Conservation (phyloP, 2,113 vertebrate genomes). For the Spea bombifrons region DNA sequence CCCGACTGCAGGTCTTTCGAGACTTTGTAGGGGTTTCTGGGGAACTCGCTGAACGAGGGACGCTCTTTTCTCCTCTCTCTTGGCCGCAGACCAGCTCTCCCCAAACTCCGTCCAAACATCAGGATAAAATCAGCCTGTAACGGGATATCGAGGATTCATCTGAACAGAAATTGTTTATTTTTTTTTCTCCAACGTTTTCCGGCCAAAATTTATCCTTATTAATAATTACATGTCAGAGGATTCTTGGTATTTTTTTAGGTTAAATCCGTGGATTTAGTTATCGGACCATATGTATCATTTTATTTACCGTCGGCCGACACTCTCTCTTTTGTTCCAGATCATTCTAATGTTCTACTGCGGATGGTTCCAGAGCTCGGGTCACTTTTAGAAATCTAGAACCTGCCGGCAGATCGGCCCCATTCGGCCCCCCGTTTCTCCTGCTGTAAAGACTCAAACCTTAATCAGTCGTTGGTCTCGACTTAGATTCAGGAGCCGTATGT, state of each 20-base stretch:
- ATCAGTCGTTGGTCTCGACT: too few relatives aligned
- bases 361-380: too few relatives aligned
- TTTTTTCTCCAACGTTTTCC: background rate
- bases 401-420: too few relatives aligned
- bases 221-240: slow-evolving; percentile 13
- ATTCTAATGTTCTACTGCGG: background rate
- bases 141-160: background rate
- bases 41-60: too few relatives aligned
- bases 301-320: background rate
- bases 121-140: background rate
- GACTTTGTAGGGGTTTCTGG: too few relatives aligned
- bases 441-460: too few relatives aligned
- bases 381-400: too few relatives aligned
- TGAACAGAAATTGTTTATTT: slow-evolving; percentile 18
- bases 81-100: background rate
- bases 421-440: too few relatives aligned
- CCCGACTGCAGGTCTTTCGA: too few relatives aligned
- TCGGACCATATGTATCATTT: slow-evolving; percentile 26
- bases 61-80: background rate
- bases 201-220: slow-evolving; percentile 9
- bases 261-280: slow-evolving; percentile 13
- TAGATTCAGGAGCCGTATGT: too few relatives aligned
- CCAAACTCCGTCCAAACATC: background rate
- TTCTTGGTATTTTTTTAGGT: background rate
- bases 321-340: background rate